phyloP scores from a whole-genome alignment of 1,140 invertebrate genomes.

The Cephus cinctus region DNA sequence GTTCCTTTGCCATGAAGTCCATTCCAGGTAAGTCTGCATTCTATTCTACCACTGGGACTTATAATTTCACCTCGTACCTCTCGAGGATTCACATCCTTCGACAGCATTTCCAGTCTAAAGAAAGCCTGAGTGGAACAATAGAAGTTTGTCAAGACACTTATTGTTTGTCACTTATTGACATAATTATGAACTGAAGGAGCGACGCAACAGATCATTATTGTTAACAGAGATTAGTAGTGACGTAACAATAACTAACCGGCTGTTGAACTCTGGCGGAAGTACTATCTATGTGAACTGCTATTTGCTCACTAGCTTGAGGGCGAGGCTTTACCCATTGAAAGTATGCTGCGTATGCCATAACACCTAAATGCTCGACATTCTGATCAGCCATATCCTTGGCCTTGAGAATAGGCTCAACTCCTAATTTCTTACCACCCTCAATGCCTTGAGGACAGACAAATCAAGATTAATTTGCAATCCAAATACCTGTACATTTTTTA shows the following conservation, averaged over 20 bases:
- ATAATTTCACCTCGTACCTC: constrained; percentile 82
- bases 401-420: constrained; percentile 85
- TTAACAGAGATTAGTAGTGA: constrained; percentile 7
- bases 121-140: constrained; percentile 65
- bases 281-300: constrained; percentile 73
- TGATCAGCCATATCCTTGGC: constrained; percentile 93
- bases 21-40: constrained; percentile 64
- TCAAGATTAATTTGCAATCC: too few relatives aligned
- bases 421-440: constrained; percentile 64
- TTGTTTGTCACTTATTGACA: too few relatives aligned
- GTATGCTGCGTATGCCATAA: constrained; percentile 92
- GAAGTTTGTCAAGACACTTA: constrained; percentile 6
- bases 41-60: constrained; percentile 67
- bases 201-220: not conserved
- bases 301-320: constrained; percentile 75
- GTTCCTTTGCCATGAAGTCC: constrained; percentile 74
- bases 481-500: constrained; percentile 13
- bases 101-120: constrained; percentile 76
- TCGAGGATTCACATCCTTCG: constrained; percentile 74
- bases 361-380: constrained; percentile 91
- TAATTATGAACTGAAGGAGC: too few relatives aligned
- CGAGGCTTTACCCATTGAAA: constrained; percentile 86
- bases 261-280: constrained; percentile 81
- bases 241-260: constrained; percentile 62
- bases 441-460: too few relatives aligned